These are phyloP conservation scores for Heliconius hermathena DNA, from an alignment of 1,140 invertebrate species.

Conservation along the genomic window DNA sequence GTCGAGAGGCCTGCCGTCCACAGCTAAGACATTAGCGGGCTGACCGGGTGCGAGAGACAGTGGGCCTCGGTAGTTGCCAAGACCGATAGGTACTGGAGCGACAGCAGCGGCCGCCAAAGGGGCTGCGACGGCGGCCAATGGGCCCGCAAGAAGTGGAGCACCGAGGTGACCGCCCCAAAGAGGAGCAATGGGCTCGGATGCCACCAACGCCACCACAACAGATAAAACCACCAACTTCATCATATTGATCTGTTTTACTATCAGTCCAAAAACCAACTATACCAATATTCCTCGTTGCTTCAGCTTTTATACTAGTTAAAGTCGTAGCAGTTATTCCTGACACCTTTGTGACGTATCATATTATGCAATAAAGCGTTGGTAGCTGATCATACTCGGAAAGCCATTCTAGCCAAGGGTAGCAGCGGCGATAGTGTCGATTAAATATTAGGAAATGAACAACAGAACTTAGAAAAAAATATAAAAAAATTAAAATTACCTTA, in stretches of 20 bases:
- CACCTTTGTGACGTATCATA: constrained; percentile 60
- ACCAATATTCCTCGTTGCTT: constrained; percentile 41
- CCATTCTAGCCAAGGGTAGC: constrained; percentile 50
- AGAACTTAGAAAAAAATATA: too few relatives aligned
- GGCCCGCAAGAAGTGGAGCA: constrained; percentile 42
- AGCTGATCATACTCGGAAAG: constrained; percentile 57
- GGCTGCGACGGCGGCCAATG: constrained; percentile 30
- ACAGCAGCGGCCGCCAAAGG: constrained; percentile 19
- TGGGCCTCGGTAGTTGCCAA: constrained; percentile 64
- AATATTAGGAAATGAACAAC: too few relatives aligned
- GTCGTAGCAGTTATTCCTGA: constrained; percentile 56
- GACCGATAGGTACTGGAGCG: constrained; percentile 34
- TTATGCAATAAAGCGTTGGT: constrained; percentile 62
- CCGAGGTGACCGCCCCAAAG: constrained; percentile 24
- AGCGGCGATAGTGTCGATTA: not conserved
- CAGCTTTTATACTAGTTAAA: constrained; percentile 62
- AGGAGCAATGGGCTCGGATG: constrained; percentile 55
- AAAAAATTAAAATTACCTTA: too few relatives aligned
- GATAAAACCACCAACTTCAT: constrained; percentile 84
- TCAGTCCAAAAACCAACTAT: constrained; percentile 60
- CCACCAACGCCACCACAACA: constrained; percentile 73
- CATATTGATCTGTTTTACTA: constrained; percentile 80
- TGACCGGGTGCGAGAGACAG: constrained; percentile 59
- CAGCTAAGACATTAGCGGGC: constrained; percentile 55
- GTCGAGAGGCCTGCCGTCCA: constrained; percentile 61